phyloP scores from a whole-genome alignment of 2,797 vertebrate species.

The Pipistrellus kuhlii region DNA sequence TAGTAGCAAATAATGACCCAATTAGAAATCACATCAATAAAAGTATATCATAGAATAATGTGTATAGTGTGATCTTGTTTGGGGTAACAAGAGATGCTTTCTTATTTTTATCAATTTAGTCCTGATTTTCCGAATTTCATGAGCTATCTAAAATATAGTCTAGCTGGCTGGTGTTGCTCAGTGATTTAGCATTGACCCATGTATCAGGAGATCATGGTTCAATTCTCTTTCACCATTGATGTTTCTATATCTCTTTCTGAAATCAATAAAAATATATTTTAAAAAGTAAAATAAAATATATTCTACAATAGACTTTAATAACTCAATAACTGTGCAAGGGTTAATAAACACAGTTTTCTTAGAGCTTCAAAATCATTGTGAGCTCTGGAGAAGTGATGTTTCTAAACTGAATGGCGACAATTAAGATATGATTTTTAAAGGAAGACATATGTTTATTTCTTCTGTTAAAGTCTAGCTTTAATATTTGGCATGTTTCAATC shows the following conservation, averaged over 20 bases:
- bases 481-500: background rate
- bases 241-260: too few relatives aligned
- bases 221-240: too few relatives aligned
- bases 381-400: background rate
- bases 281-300: constrained; percentile 23
- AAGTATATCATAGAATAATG: background rate
- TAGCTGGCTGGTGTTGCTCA: background rate
- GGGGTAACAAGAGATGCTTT: background rate
- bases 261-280: too few relatives aligned
- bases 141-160: background rate
- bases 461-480: constrained; percentile 22
- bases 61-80: background rate
- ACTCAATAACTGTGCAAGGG: background rate
- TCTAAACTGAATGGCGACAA: background rate
- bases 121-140: constrained; percentile 52
- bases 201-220: too few relatives aligned
- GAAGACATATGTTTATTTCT: background rate
- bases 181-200: too few relatives aligned
- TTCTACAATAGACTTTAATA: background rate
- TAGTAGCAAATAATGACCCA: constrained; percentile 3
- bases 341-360: background rate
- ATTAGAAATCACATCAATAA: background rate
- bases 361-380: background rate
- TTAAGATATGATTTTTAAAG: background rate
- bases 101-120: constrained; percentile 42